These are phyloP conservation scores for Tetheella fluctuosa DNA, from an alignment of 2,888 invertebrate genomes.

Conservation along the genomic window DNA sequence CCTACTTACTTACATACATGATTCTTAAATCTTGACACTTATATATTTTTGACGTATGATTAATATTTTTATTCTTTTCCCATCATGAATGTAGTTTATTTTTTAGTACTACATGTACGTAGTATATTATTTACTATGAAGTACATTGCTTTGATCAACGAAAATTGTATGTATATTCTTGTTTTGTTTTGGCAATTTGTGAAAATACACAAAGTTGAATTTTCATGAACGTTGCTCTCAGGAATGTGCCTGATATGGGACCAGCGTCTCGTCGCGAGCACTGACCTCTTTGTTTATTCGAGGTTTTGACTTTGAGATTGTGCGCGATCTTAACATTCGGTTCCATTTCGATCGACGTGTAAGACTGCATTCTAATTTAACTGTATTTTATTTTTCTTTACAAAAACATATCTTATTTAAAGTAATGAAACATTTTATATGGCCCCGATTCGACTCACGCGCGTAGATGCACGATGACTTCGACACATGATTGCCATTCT, in stretches of 20 bases:
- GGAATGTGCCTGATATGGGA: constrained; percentile 34
- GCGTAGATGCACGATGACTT: constrained; percentile 4
- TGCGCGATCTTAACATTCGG: constrained; percentile 26
- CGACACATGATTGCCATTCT: constrained; percentile 2
- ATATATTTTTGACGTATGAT: too few species aligned
- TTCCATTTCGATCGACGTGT: constrained; percentile 26
- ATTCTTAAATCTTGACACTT: too few species aligned
- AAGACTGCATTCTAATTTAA: constrained; percentile 22
- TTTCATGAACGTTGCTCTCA: constrained; percentile 21
- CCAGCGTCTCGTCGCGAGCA: constrained; percentile 29
- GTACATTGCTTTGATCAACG: background rate
- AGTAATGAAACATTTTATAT: background rate
- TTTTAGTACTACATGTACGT: background rate
- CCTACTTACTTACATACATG: too few species aligned
- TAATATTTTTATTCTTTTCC: too few species aligned
- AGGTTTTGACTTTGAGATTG: constrained; percentile 36
- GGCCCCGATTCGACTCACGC: background rate
- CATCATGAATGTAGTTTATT: background rate
- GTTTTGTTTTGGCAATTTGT: background rate
- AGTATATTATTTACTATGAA: too few species aligned
- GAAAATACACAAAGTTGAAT: background rate
- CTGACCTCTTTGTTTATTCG: constrained; percentile 44
- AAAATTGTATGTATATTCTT: background rate
- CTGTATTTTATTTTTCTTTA: constrained; percentile 19
- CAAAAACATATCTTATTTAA: background rate